Percentiles rank a stretch among this genome's conserved stretches.
These are phyloP conservation scores for Sipha maydis DNA, from an alignment of 2,888 invertebrate species.

Conservation along the genomic window DNA sequence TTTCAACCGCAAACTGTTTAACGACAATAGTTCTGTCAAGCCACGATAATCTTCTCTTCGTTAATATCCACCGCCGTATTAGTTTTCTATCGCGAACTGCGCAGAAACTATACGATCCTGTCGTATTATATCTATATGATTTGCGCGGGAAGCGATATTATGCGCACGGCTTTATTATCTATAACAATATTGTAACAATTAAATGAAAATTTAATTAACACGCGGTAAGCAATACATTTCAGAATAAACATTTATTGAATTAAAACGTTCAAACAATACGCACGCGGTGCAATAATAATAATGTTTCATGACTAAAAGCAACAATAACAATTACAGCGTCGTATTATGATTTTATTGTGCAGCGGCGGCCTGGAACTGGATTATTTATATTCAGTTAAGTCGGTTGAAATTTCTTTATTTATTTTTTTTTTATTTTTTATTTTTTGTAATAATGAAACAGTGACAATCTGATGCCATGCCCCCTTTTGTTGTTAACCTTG, in stretches of 20 bases:
- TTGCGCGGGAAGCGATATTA: no score
- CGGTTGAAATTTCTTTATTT: no score
- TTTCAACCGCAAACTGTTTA: no score
- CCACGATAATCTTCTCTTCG: no score
- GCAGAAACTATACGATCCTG: no score
- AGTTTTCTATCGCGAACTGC: no score
- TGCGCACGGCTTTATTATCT: no score
- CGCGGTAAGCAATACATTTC: background rate
- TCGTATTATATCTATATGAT: no score
- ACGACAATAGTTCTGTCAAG: no score
- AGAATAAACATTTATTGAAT: background rate
- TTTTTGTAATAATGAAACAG: background rate
- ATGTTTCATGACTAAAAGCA: background rate
- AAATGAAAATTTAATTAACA: background rate
- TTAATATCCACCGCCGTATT: no score
- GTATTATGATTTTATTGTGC: background rate
- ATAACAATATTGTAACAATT: background rate
- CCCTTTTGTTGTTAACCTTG: background rate
- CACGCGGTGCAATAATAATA: background rate
- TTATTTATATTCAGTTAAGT: background rate
- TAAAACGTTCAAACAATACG: background rate
- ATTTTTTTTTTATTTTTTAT: no score
- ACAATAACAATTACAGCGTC: background rate
- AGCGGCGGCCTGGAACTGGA: no score
- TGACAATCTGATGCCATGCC: background rate